A percentile compares a stretch with the other conserved stretches of the same genome.
Evolutionary conservation across 2,113 vertebrate species (phyloP).

Genomic region (Oreochromis spilurus): DNA sequence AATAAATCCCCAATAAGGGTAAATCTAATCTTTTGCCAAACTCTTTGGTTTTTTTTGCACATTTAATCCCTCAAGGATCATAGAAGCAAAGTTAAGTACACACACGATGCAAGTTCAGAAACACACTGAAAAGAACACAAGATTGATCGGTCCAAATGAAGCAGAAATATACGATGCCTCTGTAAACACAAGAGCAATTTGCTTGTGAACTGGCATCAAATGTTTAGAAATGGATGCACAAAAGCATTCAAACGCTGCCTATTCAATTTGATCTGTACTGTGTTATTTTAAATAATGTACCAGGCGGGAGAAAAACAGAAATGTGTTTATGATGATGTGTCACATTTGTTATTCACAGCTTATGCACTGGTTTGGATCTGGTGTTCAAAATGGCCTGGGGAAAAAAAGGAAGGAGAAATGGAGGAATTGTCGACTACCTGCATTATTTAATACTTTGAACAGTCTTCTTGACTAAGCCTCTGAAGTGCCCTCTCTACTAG

Average conservation of each 20-base stretch:
- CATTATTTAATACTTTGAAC: slow-evolving; percentile 28
- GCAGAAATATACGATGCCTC: neutral
- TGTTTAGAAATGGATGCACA: neutral
- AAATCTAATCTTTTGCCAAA: neutral
- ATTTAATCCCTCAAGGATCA: neutral
- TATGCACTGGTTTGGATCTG: neutral
- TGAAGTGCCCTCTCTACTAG: slow-evolving; percentile 2
- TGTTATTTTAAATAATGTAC: neutral
- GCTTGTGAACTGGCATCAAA: neutral
- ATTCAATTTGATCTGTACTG: neutral
- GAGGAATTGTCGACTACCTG: neutral
- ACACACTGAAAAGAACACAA: neutral
- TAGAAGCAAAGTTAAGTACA: neutral
- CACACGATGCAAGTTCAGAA: neutral
- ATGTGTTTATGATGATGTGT: neutral
- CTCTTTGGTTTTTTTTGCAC: accelerated
- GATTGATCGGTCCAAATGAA: neutral
- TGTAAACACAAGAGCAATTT: neutral
- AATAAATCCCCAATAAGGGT: neutral
- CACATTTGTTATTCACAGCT: slow-evolving; percentile 13
- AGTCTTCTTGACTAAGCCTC: neutral
- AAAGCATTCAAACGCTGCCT: neutral
- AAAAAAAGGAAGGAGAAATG: neutral
- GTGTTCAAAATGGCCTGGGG: neutral
- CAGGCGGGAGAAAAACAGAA: neutral